Evolutionary conservation across 2,113 vertebrate genomes (phyloP).

Genomic region (Larimichthys crocea): DNA sequence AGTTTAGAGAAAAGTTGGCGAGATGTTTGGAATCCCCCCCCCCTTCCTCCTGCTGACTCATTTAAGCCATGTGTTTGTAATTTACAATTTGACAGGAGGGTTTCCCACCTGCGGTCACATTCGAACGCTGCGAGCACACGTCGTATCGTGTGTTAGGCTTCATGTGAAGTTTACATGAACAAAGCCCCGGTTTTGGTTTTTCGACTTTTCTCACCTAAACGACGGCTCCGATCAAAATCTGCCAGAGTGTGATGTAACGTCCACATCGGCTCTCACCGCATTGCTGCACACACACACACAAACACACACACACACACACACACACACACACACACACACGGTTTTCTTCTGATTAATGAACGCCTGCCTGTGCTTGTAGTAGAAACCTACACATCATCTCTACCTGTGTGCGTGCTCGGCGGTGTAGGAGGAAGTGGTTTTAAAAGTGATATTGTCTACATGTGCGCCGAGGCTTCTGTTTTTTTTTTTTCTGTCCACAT

Average conservation of each 20-base stretch:
- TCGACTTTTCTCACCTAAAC: not conserved
- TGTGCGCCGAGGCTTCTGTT: not conserved
- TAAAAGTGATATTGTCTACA: conserved; percentile 43
- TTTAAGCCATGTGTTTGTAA: conserved; percentile 87
- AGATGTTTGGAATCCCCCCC: conserved; percentile 87
- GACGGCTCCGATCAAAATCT: not conserved
- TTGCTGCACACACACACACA: not conserved
- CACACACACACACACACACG: not conserved
- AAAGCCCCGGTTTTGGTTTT: conserved; percentile 3
- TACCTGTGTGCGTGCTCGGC: conserved; percentile 9
- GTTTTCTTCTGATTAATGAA: not conserved
- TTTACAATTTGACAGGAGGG: conserved; percentile 85
- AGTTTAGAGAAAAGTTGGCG: conserved; percentile 77
- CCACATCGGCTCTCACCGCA: not conserved
- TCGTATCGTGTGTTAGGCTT: conserved; percentile 20
- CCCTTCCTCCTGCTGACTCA: conserved; percentile 91
- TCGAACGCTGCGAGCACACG: conserved; percentile 28
- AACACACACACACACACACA: too few relatives aligned
- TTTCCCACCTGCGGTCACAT: conserved; percentile 84
- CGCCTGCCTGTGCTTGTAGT: not conserved
- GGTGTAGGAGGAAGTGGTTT: conserved; percentile 63
- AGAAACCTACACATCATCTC: not conserved
- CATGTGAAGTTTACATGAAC: conserved; percentile 38
- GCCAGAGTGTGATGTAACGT: conserved; percentile 9
- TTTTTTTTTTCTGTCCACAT: not conserved